Evolutionary conservation across 1,140 invertebrate species (phyloP).

Genomic region (Scaptomyza graminum): DNA sequence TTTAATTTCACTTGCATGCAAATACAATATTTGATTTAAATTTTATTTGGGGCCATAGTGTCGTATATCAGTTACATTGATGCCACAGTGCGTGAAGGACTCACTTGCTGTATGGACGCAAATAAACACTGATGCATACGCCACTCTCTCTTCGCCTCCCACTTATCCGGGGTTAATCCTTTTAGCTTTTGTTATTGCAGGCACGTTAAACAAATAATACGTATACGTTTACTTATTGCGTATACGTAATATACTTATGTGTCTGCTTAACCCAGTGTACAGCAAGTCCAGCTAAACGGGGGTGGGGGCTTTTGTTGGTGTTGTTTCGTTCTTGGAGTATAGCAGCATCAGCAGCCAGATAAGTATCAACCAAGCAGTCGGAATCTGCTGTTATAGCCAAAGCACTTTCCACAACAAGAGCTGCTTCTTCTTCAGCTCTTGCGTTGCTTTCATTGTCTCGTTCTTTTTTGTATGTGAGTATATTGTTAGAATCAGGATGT

Average conservation of each 20-base stretch:
- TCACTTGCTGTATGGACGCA: not conserved
- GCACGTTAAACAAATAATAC: slow-evolving; percentile 73
- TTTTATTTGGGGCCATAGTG: not conserved
- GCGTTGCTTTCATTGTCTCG: slow-evolving; percentile 24
- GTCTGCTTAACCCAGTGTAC: slow-evolving; percentile 22
- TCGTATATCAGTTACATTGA: slow-evolving; percentile 7
- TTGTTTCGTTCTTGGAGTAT: not conserved
- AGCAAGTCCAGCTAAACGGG: not conserved
- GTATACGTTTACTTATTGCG: slow-evolving; percentile 65
- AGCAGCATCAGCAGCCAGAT: slow-evolving; percentile 37
- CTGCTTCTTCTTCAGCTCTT: slow-evolving; percentile 16
- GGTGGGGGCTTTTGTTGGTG: not conserved
- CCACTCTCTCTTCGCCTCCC: not conserved
- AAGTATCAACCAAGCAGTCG: slow-evolving; percentile 79
- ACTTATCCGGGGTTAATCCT: slow-evolving; percentile 41
- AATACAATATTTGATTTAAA: not conserved
- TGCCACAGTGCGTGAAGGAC: slow-evolving; percentile 6
- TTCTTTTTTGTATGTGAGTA: slow-evolving; percentile 19
- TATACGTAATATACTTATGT: slow-evolving; percentile 51
- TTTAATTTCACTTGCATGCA: not conserved
- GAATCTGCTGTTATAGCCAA: slow-evolving; percentile 71
- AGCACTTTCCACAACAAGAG: slow-evolving; percentile 57
- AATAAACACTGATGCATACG: not conserved
- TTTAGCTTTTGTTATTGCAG: slow-evolving; percentile 54
- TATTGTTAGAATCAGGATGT: too few species aligned